A percentile compares a stretch with the other conserved stretches of the same genome.
These are phyloP conservation scores for Clarias macrocephalus DNA, from an alignment of 2,113 vertebrate species.

Conservation along the genomic window DNA sequence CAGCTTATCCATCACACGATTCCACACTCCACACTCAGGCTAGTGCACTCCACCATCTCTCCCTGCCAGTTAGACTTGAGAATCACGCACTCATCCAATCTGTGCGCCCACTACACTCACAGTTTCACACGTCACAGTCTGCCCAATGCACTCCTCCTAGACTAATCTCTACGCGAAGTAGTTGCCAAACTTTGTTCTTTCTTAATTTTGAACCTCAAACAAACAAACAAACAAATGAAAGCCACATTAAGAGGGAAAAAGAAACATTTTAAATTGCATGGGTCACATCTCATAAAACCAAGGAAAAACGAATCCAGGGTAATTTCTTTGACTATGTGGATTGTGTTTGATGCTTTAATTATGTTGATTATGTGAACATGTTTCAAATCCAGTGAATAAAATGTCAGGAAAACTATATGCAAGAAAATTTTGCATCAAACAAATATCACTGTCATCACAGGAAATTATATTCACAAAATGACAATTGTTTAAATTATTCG, in stretches of 20 bases:
- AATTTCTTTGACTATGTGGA: constrained; percentile 26
- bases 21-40: neutral
- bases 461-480: constrained; percentile 3
- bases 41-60: neutral
- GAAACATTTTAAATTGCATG: constrained; percentile 8
- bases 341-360: constrained; percentile 13
- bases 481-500: constrained; percentile 24
- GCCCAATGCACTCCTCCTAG: neutral
- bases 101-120: neutral
- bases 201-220: neutral
- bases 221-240: neutral
- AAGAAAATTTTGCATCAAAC: constrained; percentile 45
- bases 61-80: neutral
- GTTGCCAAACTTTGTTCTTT: constrained; percentile 7
- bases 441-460: constrained; percentile 41
- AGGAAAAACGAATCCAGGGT: neutral
- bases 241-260: neutral
- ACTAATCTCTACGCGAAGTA: neutral
- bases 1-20: neutral
- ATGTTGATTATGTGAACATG: too few species aligned
- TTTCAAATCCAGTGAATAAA: constrained; percentile 37
- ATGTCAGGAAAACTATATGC: constrained; percentile 8
- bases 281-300: neutral
- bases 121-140: neutral
- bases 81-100: neutral